Percentiles rank a stretch among this genome's conserved stretches.
phyloP scores from a whole-genome alignment of 2,888 invertebrate genomes.

The Volucella zonaria region DNA sequence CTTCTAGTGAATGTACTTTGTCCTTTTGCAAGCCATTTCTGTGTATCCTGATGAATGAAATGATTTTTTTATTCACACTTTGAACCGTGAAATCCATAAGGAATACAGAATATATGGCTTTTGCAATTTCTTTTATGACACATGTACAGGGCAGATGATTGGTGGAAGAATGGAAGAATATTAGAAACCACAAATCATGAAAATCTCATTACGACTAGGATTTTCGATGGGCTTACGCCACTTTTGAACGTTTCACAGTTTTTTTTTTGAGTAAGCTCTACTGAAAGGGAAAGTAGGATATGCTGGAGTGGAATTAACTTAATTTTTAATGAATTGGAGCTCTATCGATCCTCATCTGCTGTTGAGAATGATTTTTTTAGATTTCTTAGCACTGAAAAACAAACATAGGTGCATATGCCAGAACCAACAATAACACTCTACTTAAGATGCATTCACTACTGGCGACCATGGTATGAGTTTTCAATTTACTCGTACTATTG shows the following conservation, averaged over 20 bases:
- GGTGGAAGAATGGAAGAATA: constrained; percentile 59
- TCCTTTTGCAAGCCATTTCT: constrained; percentile 55
- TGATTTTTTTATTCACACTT: constrained; percentile 66
- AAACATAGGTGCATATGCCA: no score
- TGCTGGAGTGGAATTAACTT: neutral
- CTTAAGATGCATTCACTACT: no score
- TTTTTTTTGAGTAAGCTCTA: constrained; percentile 32
- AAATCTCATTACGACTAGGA: constrained; percentile 67
- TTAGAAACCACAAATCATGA: constrained; percentile 75
- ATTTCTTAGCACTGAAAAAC: no score
- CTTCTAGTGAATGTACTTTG: constrained; percentile 75
- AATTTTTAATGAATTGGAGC: neutral
- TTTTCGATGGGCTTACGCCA: constrained; percentile 44
- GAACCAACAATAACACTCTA: no score
- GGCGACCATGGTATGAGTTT: no score
- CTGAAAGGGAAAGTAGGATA: constrained; percentile 5
- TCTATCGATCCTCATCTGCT: no score
- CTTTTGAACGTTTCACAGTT: constrained; percentile 33
- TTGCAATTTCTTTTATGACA: constrained; percentile 69
- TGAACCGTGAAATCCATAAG: constrained; percentile 70
- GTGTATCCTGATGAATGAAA: constrained; percentile 45
- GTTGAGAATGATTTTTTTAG: no score
- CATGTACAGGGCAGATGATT: constrained; percentile 54
- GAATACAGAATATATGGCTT: constrained; percentile 64
- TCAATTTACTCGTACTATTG: no score